Base-by-base conservation (phyloP, 2,113 vertebrate genomes). In the Pteropus alecto region DNA sequence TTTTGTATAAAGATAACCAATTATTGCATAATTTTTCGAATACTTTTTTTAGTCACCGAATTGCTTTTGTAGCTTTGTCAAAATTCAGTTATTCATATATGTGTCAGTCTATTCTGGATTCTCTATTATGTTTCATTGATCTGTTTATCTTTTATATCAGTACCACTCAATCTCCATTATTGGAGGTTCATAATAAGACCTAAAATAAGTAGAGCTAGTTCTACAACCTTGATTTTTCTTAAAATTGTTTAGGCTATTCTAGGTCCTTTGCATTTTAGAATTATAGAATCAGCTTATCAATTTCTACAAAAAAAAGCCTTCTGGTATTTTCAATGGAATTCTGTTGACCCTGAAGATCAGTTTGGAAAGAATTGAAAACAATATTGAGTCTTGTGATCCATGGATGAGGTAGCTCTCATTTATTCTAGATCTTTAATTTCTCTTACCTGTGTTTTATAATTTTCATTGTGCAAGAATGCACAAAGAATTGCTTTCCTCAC, bases 391-490 rank as follows among this genome's bases (percentile, higher is more conserved):
- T 92, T 48, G 58, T 82, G 48, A 96, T 60, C 28, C 48, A 74
- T 28, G 54, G 76, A 46, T 7, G 22, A n/a, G 18, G 6, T 81
- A 21, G 61, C 11, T 84, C 54, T 86, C 56, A 76, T 94, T 86
- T 90, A 79, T 60, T 82, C 85, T 35, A 68, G 26, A 38, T 89
- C 48, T 90, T 90, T 74, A n/a, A 86, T 87, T 91, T 82, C 67
- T 93, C 19, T 60, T 28, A 76, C 18, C 48, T 43, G 9, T 81
- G 41, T 65, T 90, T 79, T 73, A 3, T 67, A 65, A 28, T 67
- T 76, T 90, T 74, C 60, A 91, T 6, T 48, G 26, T 68, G 86
- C 2, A n/a, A n/a, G n/a, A n/a, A n/a, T n/a, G n/a, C n/a, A n/a
- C n/a, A n/a, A n/a, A n/a, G n/a, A n/a, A n/a, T n/a, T n/a, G n/a